Percentiles rank a stretch among this genome's conserved stretches.
phyloP scores from a whole-genome alignment of 2,113 vertebrate species.

The Oryzias woworae region DNA sequence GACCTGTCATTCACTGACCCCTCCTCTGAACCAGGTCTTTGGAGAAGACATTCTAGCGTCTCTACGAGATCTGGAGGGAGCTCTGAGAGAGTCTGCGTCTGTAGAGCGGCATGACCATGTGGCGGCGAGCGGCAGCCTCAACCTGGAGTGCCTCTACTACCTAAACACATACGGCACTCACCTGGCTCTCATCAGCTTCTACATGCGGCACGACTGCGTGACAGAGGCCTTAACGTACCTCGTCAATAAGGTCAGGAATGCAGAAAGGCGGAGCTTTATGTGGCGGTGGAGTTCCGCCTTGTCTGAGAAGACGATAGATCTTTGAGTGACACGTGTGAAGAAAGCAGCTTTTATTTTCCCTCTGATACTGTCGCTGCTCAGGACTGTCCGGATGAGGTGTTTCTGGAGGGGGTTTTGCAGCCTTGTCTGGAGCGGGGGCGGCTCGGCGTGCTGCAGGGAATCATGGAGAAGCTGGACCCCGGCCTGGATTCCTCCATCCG shows the following conservation, averaged over 20 bases:
- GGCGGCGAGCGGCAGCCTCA: constrained; percentile 76
- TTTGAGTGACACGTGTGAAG: too few relatives aligned
- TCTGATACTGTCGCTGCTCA: constrained; percentile 44
- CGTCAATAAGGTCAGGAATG: constrained; percentile 82
- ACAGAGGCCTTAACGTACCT: constrained; percentile 87
- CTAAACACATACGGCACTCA: constrained; percentile 89
- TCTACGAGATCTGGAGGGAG: constrained; percentile 85
- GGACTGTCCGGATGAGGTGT: constrained; percentile 91
- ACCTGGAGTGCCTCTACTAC: constrained; percentile 93
- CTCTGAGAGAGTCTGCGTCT: constrained; percentile 77
- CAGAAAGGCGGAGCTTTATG: not conserved
- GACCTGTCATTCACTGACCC: not conserved
- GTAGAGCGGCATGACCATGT: constrained; percentile 80
- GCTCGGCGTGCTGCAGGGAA: constrained; percentile 84
- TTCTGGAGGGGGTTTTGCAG: constrained; percentile 91
- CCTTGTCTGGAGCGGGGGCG: constrained; percentile 87
- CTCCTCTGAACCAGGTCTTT: constrained; percentile 24
- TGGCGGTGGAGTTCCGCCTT: too few relatives aligned
- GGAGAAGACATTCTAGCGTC: constrained; percentile 89
- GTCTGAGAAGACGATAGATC: too few relatives aligned
- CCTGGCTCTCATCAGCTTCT: constrained; percentile 90
- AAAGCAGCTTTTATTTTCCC: too few relatives aligned
- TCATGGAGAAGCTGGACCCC: constrained; percentile 88
- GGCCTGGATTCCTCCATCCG: constrained; percentile 86
- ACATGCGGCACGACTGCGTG: constrained; percentile 88